These are phyloP conservation scores for Cistogaster globosa DNA, from an alignment of 2,888 invertebrate genomes.

Conservation along the genomic window DNA sequence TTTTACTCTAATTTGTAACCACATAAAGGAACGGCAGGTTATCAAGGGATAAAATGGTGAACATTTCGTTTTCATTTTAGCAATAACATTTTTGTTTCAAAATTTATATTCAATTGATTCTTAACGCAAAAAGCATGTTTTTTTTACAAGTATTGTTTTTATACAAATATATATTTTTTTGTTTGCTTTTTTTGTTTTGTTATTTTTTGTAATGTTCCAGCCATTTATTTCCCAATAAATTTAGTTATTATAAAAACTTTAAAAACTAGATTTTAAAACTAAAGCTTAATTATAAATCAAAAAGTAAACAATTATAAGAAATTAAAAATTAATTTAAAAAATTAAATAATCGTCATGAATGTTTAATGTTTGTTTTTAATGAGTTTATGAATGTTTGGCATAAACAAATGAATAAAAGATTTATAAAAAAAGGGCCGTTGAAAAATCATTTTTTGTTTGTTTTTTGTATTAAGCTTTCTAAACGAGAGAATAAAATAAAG, in stretches of 20 bases:
- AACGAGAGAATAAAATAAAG: conserved; percentile 38
- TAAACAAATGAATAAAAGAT: conserved; percentile 53
- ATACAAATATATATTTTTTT: too few relatives aligned
- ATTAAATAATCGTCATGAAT: conserved; percentile 19
- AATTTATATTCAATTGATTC: background rate
- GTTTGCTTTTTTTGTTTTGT: background rate
- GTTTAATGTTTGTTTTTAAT: conserved; percentile 31
- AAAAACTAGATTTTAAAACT: conserved; percentile 69
- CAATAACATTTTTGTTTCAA: too few relatives aligned
- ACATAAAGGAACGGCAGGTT: background rate
- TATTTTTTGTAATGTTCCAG: conserved; percentile 76
- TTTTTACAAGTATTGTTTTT: background rate
- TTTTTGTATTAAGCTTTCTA: conserved; percentile 70
- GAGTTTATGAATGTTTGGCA: conserved; percentile 33
- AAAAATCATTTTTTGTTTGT: conserved; percentile 78
- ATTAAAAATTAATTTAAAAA: background rate
- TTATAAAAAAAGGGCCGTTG: conserved; percentile 77
- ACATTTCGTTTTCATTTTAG: conserved; percentile 37
- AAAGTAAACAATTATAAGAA: conserved; percentile 10
- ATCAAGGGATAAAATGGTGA: conserved; percentile 67
- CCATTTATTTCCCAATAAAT: conserved; percentile 81
- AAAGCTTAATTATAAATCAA: background rate
- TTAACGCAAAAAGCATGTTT: too few relatives aligned
- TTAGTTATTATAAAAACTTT: conserved; percentile 80
- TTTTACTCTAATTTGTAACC: background rate